phyloP scores from a whole-genome alignment of 2,113 vertebrate genomes.

The Rissa tridactyla region DNA sequence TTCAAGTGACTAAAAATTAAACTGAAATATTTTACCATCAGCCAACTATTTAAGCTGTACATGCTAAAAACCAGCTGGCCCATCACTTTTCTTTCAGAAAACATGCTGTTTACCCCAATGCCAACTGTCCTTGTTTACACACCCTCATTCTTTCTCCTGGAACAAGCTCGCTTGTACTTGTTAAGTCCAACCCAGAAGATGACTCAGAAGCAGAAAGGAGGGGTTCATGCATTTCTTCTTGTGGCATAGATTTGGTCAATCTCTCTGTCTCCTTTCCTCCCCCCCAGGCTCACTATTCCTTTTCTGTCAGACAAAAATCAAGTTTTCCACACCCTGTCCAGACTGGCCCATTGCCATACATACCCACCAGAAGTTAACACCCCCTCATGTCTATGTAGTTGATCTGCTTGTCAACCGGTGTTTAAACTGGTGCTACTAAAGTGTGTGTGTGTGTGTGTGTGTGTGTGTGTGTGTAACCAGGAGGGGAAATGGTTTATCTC shows the following conservation, averaged over 20 bases:
- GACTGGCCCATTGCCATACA: neutral
- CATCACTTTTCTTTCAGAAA: neutral
- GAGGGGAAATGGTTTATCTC: neutral
- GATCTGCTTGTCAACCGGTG: neutral
- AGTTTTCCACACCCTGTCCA: neutral
- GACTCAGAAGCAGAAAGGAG: neutral
- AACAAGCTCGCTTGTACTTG: neutral
- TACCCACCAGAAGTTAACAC: neutral
- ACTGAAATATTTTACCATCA: neutral
- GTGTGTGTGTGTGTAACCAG: neutral
- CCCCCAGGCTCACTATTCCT: neutral
- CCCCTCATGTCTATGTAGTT: neutral
- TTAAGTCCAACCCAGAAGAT: neutral
- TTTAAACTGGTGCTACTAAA: neutral
- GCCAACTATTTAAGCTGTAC: neutral
- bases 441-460: too few species aligned
- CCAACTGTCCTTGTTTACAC: neutral
- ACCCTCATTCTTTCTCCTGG: neutral
- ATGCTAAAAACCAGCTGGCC: neutral
- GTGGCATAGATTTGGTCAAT: neutral
- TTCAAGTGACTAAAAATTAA: neutral
- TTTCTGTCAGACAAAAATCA: neutral
- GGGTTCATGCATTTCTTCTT: neutral
- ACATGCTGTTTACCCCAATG: neutral
- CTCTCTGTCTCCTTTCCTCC: neutral